A percentile compares a stretch with the other conserved stretches of the same genome.
Conservation (phyloP, 2,113 vertebrate genomes). For the Microcebus murinus region DNA sequence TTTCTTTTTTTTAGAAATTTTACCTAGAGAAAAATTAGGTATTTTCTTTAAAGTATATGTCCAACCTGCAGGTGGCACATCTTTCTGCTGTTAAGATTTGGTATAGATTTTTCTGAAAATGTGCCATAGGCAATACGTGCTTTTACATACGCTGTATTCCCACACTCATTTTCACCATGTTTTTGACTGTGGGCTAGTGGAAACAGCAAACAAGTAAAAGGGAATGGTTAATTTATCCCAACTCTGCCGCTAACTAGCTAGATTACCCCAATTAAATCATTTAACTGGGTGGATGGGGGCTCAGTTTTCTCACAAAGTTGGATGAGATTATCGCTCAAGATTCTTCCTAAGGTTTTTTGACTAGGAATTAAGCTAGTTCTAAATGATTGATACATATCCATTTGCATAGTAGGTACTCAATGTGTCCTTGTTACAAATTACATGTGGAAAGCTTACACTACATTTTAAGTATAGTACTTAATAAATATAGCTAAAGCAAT, state of each 20-base stretch:
- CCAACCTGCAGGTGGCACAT: neutral
- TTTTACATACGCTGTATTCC: neutral
- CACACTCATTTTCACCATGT: neutral
- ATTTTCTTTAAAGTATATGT: slow-evolving; percentile 24
- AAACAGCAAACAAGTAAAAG: neutral
- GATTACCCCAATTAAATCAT: neutral
- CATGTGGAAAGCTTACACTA: neutral
- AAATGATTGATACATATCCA: neutral
- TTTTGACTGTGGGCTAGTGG: neutral
- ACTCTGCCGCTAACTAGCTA: neutral
- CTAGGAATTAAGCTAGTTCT: neutral
- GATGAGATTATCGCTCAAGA: neutral
- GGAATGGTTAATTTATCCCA: neutral
- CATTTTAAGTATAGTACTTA: neutral
- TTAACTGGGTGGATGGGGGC: neutral
- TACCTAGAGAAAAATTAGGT: no score
- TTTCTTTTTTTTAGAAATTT: no score
- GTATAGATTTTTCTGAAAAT: slow-evolving; percentile 12
- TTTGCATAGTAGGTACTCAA: neutral
- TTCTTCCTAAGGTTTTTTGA: neutral
- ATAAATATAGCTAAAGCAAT: neutral
- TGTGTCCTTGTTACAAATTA: neutral
- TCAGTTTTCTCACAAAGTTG: slow-evolving; percentile 4
- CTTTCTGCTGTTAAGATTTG: neutral
- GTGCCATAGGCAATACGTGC: neutral